These are phyloP conservation scores for Orius insidiosus DNA, from an alignment of 1,140 invertebrate species.

Conservation along the genomic window DNA sequence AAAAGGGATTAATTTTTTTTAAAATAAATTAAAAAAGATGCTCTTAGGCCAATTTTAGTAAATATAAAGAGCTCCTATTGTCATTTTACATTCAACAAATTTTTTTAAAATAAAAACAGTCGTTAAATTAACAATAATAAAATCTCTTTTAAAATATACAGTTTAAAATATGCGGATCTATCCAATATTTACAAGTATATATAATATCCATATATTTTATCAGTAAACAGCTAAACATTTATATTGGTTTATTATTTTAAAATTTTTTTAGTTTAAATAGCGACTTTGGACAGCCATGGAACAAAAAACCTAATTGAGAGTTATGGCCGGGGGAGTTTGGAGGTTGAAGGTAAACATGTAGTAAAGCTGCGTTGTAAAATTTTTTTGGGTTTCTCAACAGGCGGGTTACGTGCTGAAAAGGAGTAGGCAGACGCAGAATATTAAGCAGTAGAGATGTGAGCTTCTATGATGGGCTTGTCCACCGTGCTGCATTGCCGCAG, in stretches of 20 bases:
- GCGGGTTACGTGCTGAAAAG: slow-evolving; percentile 13
- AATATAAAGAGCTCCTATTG: too few species aligned
- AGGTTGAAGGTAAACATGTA: background rate
- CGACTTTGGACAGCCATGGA: slow-evolving; percentile 9
- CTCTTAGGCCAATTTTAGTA: too few species aligned
- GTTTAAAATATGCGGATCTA: slow-evolving; percentile 10
- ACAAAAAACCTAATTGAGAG: slow-evolving; percentile 10
- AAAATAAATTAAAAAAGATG: too few species aligned
- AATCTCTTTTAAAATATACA: slow-evolving; percentile 8
- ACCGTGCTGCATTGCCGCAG: slow-evolving; percentile 76
- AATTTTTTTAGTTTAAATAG: slow-evolving; percentile 4
- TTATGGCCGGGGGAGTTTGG: background rate
- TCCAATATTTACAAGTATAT: slow-evolving; percentile 8
- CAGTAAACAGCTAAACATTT: slow-evolving; percentile 12
- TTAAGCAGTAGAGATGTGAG: slow-evolving; percentile 46
- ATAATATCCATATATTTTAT: slow-evolving; percentile 6
- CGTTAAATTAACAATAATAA: too few species aligned
- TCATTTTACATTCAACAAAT: too few species aligned
- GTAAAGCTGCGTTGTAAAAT: background rate
- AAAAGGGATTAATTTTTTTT: too few species aligned
- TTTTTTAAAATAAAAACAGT: too few species aligned
- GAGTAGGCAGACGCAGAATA: slow-evolving; percentile 43
- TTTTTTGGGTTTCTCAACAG: slow-evolving; percentile 1
- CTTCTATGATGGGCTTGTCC: slow-evolving; percentile 52
- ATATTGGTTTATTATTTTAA: slow-evolving; percentile 7